These are phyloP conservation scores for Chondrilla cf. caribensis DNA, from an alignment of 37 sponge, comb jelly and placozoan genomes.

Conservation along the genomic window DNA sequence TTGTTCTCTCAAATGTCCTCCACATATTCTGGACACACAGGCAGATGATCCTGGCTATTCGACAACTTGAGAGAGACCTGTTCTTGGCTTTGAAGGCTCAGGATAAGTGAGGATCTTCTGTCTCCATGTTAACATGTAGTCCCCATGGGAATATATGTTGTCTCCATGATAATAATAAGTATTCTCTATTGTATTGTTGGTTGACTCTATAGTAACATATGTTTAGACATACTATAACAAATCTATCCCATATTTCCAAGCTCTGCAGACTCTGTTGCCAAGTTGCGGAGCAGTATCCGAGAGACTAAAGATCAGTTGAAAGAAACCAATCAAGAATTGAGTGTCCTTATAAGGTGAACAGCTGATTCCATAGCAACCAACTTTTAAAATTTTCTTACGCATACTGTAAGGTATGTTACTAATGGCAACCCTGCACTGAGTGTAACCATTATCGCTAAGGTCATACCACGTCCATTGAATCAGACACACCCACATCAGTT, in stretches of 20 bases:
- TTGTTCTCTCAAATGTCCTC: no score
- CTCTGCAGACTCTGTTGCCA: not conserved
- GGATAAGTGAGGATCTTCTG: constrained; percentile 22
- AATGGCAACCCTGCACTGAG: no score
- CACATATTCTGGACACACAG: constrained; percentile 15
- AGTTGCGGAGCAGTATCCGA: not conserved
- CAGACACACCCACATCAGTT: no score
- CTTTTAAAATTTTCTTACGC: not conserved
- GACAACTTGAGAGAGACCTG: constrained; percentile 41
- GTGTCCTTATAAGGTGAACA: constrained; percentile 20
- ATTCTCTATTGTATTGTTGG: no score
- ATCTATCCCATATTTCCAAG: no score
- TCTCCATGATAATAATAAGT: no score
- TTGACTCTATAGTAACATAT: no score
- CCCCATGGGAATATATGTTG: not conserved
- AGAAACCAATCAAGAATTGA: constrained; percentile 23
- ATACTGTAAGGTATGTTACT: no score
- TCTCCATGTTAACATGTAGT: no score
- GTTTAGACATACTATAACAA: no score
- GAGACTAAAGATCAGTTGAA: constrained; percentile 20
- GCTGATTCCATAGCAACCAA: not conserved
- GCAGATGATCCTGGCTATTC: constrained; percentile 33
- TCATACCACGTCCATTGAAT: no score
- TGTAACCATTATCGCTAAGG: no score
- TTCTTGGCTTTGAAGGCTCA: constrained; percentile 39